Evolutionary conservation across 2,113 vertebrate species (phyloP).

Genomic region (Bubo scandiacus): DNA sequence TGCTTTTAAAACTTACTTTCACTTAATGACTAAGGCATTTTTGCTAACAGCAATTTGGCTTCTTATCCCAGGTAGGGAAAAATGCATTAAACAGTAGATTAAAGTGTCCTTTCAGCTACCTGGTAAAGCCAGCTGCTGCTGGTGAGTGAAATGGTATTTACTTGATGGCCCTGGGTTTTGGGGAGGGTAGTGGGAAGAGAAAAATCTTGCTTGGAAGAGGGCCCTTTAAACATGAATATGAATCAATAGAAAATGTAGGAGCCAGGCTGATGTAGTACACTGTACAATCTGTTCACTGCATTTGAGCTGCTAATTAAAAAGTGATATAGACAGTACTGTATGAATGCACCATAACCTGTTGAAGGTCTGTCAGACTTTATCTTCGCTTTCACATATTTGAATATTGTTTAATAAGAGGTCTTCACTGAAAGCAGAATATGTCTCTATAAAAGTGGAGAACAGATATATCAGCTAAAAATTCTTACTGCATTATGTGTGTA

Average conservation of each 20-base stretch:
- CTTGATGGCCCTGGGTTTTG: conserved; percentile 2
- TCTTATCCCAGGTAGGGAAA: conserved; percentile 68
- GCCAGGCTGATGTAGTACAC: conserved; percentile 68
- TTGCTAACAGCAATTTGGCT: conserved; percentile 73
- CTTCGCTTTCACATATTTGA: conserved; percentile 69
- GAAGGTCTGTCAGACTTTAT: conserved; percentile 76
- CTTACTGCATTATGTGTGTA: background rate
- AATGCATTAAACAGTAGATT: conserved; percentile 68
- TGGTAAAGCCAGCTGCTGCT: conserved; percentile 58
- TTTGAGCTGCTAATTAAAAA: conserved; percentile 78
- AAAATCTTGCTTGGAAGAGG: conserved; percentile 32
- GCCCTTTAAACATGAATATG: conserved; percentile 63
- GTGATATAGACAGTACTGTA: conserved; percentile 56
- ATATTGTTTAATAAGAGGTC: conserved; percentile 71
- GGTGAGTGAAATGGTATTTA: conserved; percentile 32
- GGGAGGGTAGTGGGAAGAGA: background rate
- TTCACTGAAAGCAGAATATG: conserved; percentile 62
- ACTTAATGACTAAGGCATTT: conserved; percentile 79
- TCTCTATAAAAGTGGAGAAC: conserved; percentile 23
- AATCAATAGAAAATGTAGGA: conserved; percentile 63
- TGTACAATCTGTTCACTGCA: conserved; percentile 71
- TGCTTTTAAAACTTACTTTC: conserved; percentile 75
- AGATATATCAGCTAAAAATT: conserved; percentile 52
- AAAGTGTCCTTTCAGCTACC: conserved; percentile 67
- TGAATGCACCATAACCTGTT: conserved; percentile 73